phyloP scores from a whole-genome alignment of 2,888 invertebrate species.

The Noctua fimbriata region DNA sequence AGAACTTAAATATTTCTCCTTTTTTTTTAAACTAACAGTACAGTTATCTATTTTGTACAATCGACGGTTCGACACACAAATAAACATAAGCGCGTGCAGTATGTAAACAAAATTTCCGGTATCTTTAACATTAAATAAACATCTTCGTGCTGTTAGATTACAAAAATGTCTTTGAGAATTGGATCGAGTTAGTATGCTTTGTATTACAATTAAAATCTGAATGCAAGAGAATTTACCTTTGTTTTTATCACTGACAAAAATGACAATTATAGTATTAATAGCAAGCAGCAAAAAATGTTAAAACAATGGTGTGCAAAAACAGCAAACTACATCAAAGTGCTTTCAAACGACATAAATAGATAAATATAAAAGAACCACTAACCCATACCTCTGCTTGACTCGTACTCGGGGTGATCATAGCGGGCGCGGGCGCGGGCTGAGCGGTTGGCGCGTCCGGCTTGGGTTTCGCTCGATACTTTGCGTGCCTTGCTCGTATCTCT shows the following conservation, averaged over 20 bases:
- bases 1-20: slow-evolving; percentile 14
- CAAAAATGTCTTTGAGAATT: slow-evolving; percentile 4
- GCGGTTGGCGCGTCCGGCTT: slow-evolving; percentile 71
- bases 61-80: slow-evolving; percentile 24
- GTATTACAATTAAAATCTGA: not conserved
- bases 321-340: slow-evolving; percentile 44
- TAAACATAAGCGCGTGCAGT: slow-evolving; percentile 28
- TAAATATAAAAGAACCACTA: slow-evolving; percentile 62
- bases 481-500: slow-evolving; percentile 93
- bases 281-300: slow-evolving; percentile 24
- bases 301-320: slow-evolving; percentile 29
- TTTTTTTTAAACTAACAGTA: slow-evolving; percentile 28
- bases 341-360: slow-evolving; percentile 59
- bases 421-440: slow-evolving; percentile 67
- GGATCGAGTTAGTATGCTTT: slow-evolving; percentile 19
- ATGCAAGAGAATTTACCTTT: slow-evolving; percentile 12
- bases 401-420: slow-evolving; percentile 80
- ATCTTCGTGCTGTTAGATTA: slow-evolving; percentile 33
- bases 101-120: slow-evolving; percentile 4
- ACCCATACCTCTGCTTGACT: slow-evolving; percentile 86
- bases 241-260: not conserved
- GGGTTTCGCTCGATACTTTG: slow-evolving; percentile 91
- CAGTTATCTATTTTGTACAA: slow-evolving; percentile 19
- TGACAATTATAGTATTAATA: not conserved
- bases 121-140: slow-evolving; percentile 24